A percentile compares a stretch with the other conserved stretches of the same genome.
These are phyloP conservation scores for Hydroisotoma schaefferi DNA, from an alignment of 2,888 invertebrate genomes.

Conservation along the genomic window DNA sequence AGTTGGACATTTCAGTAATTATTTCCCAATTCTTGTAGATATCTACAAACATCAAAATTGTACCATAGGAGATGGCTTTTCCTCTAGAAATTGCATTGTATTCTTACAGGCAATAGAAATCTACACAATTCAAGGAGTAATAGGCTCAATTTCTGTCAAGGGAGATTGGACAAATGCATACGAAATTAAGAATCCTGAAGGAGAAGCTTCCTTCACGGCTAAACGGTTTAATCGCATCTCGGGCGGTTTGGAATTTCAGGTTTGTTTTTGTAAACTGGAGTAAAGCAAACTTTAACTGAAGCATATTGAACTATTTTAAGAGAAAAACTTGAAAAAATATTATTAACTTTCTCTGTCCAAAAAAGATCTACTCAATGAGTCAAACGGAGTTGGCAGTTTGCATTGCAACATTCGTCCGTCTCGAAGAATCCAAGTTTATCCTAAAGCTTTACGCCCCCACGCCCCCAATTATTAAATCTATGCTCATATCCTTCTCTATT, in stretches of 20 bases:
- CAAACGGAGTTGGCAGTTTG: not conserved
- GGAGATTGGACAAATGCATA: conserved; percentile 32
- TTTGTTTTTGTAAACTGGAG: conserved; percentile 6
- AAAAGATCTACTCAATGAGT: conserved; percentile 6
- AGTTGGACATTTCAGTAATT: conserved; percentile 3
- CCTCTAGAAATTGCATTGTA: not conserved
- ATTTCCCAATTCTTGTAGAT: not conserved
- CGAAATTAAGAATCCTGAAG: conserved; percentile 35
- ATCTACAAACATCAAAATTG: too few species aligned
- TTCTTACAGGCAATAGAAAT: conserved; percentile 16
- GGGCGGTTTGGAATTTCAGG: conserved; percentile 41
- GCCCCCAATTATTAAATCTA: conserved; percentile 27
- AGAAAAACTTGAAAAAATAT: too few species aligned
- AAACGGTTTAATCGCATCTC: conserved; percentile 33
- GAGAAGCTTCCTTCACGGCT: conserved; percentile 29
- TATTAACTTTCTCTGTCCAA: not conserved
- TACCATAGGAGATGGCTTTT: too few species aligned
- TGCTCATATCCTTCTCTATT: conserved; percentile 28
- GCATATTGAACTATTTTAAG: not conserved
- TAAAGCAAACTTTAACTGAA: too few species aligned
- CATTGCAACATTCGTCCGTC: conserved; percentile 32
- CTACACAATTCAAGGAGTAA: conserved; percentile 30
- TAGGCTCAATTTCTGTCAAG: conserved; percentile 28
- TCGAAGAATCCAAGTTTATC: conserved; percentile 40
- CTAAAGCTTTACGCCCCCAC: conserved; percentile 32